Evolutionary conservation across 2,113 vertebrate species (phyloP).

Genomic region (Paradoxurus hermaphroditus): DNA sequence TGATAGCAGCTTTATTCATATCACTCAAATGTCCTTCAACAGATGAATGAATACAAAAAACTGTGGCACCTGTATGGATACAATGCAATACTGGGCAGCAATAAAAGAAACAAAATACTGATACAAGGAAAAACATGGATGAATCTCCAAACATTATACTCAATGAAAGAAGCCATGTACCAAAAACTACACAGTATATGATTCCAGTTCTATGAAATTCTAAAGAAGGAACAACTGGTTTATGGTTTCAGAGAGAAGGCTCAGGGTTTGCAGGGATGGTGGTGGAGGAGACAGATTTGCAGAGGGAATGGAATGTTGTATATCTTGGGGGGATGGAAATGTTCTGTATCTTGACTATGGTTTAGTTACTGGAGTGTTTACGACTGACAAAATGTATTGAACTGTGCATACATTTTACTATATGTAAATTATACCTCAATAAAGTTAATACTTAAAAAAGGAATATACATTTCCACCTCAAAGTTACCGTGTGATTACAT

Average conservation of each 20-base stretch:
- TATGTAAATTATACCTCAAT: conserved; percentile 13
- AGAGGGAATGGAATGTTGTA: background rate
- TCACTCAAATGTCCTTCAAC: background rate
- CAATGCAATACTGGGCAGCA: background rate
- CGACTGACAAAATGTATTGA: background rate
- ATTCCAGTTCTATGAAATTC: conserved; percentile 10
- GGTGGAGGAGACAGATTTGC: background rate
- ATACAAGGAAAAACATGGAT: background rate
- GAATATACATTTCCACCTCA: conserved; percentile 6
- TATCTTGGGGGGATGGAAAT: background rate
- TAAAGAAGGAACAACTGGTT: background rate
- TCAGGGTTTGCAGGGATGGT: background rate
- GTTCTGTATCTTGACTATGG: background rate
- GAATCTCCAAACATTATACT: background rate
- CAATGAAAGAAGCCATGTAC: background rate
- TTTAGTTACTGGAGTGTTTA: background rate
- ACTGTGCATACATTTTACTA: background rate
- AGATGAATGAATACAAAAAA: background rate
- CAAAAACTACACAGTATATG: background rate
- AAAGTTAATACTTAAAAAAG: conserved; percentile 10
- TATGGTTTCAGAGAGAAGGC: background rate
- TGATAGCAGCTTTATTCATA: background rate
- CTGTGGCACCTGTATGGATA: background rate
- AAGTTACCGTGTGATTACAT: background rate
- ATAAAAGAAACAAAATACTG: conserved; percentile 5